phyloP scores from a whole-genome alignment of 2,797 vertebrate genomes.

The Anas acuta region DNA sequence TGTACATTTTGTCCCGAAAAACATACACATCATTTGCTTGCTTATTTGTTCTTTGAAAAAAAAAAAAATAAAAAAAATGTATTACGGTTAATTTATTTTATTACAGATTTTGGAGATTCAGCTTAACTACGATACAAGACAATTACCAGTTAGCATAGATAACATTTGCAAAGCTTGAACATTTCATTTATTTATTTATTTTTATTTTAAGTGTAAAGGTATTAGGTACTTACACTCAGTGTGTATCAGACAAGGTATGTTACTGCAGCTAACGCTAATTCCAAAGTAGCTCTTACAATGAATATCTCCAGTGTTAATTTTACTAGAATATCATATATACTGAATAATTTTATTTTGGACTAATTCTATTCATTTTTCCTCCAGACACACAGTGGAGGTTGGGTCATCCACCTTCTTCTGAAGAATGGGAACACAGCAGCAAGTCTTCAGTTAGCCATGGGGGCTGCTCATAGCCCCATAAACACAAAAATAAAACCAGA shows the following conservation, averaged over 20 bases:
- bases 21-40: not conserved
- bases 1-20: not conserved
- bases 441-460: not conserved
- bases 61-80: not conserved
- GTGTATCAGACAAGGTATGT: not conserved
- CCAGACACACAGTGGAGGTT: not conserved
- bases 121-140: not conserved
- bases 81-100: not conserved
- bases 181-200: not conserved
- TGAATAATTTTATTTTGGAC: not conserved
- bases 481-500: slow-evolving; percentile 35
- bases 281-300: not conserved
- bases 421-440: not conserved
- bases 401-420: not conserved
- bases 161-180: not conserved
- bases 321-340: not conserved
- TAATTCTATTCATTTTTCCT: not conserved
- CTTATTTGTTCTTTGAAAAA: not conserved
- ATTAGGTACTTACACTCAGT: not conserved
- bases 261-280: not conserved
- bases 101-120: not conserved
- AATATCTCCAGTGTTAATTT: not conserved
- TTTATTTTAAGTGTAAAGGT: not conserved
- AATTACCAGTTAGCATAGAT: not conserved
- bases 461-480: not conserved